Percentiles rank a stretch among this genome's conserved stretches.
Conservation (phyloP, 2,797 vertebrate genomes). For the Tokudaia muenninki region DNA sequence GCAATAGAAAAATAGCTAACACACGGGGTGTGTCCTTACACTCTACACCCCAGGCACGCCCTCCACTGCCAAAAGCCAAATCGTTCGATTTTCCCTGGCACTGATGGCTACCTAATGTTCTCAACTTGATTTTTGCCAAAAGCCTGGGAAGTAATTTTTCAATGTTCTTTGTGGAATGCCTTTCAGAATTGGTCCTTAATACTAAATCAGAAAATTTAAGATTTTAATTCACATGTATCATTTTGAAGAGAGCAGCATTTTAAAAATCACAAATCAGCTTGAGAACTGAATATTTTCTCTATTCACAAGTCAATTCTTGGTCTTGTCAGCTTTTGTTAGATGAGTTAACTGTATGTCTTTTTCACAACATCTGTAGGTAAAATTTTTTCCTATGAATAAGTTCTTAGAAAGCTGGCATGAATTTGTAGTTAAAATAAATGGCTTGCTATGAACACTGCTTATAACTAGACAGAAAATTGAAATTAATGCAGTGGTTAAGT, state of each 20-base stretch:
- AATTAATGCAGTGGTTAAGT: neutral
- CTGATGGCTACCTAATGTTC: neutral
- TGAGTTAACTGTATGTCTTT: neutral
- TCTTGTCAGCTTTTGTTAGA: neutral
- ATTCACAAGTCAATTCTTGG: neutral
- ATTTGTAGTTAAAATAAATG: neutral
- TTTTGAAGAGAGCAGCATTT: neutral
- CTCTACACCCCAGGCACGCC: no score
- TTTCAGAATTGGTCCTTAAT: neutral
- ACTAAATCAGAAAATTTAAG: neutral
- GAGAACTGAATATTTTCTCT: neutral
- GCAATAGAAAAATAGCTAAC: neutral
- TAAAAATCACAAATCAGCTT: slow-evolving; percentile 7
- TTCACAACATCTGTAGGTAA: neutral
- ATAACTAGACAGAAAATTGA: slow-evolving; percentile 24
- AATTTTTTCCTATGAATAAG: neutral
- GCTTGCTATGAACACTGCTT: neutral
- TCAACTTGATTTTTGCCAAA: neutral
- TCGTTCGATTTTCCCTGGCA: neutral
- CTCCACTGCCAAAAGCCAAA: neutral
- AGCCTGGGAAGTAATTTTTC: neutral
- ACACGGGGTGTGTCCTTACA: rapidly evolving
- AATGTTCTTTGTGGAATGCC: neutral
- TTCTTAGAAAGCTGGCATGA: neutral
- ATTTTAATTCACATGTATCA: neutral